Conservation (phyloP, 2,113 vertebrate species). For the Micronycteris hirsuta region DNA sequence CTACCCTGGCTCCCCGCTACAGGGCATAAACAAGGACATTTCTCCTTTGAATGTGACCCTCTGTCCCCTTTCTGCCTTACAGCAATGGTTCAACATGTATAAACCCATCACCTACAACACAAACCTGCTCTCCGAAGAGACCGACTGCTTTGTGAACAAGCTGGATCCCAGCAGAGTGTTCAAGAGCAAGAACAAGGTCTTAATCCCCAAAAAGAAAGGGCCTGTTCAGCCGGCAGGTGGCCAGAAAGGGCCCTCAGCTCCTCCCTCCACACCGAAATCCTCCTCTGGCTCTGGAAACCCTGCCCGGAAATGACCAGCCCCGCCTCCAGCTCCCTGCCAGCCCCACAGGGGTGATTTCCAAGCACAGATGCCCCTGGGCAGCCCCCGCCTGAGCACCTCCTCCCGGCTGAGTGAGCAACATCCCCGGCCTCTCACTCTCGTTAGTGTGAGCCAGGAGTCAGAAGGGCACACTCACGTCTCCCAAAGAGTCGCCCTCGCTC, state of each 20-base stretch:
- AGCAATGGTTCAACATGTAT: conserved; percentile 98
- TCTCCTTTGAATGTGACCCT: not conserved
- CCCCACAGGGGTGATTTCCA: not conserved
- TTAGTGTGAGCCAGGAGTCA: not conserved
- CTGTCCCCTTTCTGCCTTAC: conserved; percentile 52
- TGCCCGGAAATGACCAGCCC: conserved; percentile 65
- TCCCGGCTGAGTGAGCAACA: not conserved
- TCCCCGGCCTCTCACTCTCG: not conserved
- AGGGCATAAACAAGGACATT: not conserved
- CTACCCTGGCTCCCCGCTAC: not conserved
- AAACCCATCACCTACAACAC: conserved; percentile 90
- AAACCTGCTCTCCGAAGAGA: conserved; percentile 81
- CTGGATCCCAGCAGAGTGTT: conserved; percentile 93
- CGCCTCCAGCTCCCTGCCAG: not conserved
- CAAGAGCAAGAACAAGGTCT: conserved; percentile 88
- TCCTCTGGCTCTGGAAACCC: conserved; percentile 59
- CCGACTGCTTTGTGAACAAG: conserved; percentile 88
- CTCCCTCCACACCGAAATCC: conserved; percentile 75
- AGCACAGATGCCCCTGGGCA: not conserved
- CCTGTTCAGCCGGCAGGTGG: conserved; percentile 72
- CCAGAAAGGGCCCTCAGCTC: conserved; percentile 75
- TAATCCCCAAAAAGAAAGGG: conserved; percentile 89
- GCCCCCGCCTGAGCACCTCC: not conserved
- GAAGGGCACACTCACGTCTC: not conserved
- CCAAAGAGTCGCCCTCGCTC: not conserved